phyloP scores from a whole-genome alignment of 2,113 vertebrate species.

The Neotragus pygmaeus region DNA sequence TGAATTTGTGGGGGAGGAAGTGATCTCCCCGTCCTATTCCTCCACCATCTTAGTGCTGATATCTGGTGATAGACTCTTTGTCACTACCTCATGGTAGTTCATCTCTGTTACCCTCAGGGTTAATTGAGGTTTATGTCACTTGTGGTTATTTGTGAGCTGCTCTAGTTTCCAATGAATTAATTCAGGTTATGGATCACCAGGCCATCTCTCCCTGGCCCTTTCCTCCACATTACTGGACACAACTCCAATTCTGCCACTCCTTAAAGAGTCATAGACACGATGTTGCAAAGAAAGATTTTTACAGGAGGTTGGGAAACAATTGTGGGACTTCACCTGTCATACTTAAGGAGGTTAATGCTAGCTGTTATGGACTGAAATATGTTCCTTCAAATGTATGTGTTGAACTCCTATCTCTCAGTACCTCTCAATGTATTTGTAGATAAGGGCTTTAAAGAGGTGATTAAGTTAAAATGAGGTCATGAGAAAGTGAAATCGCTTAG shows the following conservation, averaged over 20 bases:
- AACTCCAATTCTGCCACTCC: not conserved
- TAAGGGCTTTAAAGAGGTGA: too few relatives aligned
- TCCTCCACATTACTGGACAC: not conserved
- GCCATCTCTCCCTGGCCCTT: not conserved
- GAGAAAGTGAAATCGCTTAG: too few relatives aligned
- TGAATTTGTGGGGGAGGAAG: too few relatives aligned
- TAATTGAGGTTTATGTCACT: not conserved
- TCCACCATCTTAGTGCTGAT: too few relatives aligned
- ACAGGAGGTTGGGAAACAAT: not conserved
- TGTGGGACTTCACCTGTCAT: not conserved
- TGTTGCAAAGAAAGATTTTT: not conserved
- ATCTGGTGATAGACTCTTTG: too few relatives aligned
- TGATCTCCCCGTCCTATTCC: too few relatives aligned
- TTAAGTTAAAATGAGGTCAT: too few relatives aligned
- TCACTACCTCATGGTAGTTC: not conserved
- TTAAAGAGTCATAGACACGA: not conserved
- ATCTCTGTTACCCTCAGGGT: not conserved
- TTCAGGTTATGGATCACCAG: not conserved
- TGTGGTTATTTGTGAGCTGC: not conserved
- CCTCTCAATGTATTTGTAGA: not conserved
- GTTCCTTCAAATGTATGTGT: not conserved
- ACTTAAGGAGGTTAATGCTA: not conserved
- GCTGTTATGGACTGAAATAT: not conserved
- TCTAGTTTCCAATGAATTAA: not conserved
- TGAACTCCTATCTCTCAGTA: not conserved